phyloP scores from a whole-genome alignment of 2,113 vertebrate genomes.

The Paradoxurus hermaphroditus region DNA sequence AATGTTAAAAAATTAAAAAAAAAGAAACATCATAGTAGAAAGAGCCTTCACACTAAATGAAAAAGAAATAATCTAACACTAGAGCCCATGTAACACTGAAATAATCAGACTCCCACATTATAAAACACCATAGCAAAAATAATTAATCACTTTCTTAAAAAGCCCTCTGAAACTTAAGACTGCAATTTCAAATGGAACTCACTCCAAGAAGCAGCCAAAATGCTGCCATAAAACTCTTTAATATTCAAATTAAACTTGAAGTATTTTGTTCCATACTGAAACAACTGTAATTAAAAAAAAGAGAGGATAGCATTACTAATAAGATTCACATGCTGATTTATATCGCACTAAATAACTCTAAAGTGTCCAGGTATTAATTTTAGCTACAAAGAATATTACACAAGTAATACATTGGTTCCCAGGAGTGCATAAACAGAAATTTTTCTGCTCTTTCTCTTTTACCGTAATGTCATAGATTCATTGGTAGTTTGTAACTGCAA shows the following conservation, averaged over 20 bases:
- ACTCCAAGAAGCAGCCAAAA: neutral
- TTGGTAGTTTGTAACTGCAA: neutral
- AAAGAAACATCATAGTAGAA: neutral
- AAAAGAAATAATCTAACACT: neutral
- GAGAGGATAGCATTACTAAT: neutral
- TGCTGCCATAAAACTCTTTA: neutral
- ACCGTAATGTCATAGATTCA: neutral
- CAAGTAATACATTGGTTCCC: neutral
- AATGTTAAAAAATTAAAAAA: no score
- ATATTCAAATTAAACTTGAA: constrained; percentile 41
- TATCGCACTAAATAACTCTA: neutral
- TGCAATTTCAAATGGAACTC: neutral
- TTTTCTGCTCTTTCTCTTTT: constrained; percentile 40
- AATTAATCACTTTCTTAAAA: neutral
- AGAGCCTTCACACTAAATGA: neutral
- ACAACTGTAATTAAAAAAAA: constrained; percentile 8
- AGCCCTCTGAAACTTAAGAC: neutral
- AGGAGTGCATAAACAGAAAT: neutral
- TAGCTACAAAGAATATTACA: neutral
- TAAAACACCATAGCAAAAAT: neutral
- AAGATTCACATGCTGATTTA: constrained; percentile 7
- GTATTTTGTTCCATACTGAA: neutral
- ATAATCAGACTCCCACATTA: neutral
- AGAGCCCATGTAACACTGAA: neutral
- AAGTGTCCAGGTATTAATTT: constrained; percentile 13